A percentile compares a stretch with the other conserved stretches of the same genome.
Evolutionary conservation across 2,797 vertebrate genomes (phyloP).

Genomic region (Mormyrops boulengeri): DNA sequence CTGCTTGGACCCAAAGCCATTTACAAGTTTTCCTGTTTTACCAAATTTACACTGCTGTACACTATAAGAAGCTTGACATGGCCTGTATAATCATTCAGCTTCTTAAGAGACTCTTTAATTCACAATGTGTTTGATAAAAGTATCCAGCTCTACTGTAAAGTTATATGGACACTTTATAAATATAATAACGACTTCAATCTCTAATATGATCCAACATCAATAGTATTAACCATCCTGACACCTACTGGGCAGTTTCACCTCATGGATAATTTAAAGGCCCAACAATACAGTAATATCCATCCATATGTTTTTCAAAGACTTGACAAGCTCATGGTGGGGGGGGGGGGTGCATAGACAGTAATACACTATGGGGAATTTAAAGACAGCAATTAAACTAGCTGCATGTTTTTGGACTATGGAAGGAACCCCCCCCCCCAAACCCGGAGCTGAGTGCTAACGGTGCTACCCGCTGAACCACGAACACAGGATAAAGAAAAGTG

Average conservation of each 20-base stretch:
- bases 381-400: background rate
- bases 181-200: background rate
- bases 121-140: background rate
- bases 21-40: background rate
- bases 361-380: background rate
- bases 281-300: background rate
- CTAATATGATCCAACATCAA: background rate
- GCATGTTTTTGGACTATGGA: background rate
- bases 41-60: background rate
- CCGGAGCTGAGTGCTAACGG: background rate
- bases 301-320: background rate
- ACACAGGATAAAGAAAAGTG: background rate
- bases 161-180: background rate
- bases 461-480: background rate
- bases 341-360: background rate
- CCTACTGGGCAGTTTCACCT: background rate
- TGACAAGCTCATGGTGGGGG: too few relatives aligned
- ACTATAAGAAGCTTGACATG: background rate
- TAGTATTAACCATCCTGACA: background rate
- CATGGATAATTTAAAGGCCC: background rate
- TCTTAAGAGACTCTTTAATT: background rate
- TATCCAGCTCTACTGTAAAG: background rate
- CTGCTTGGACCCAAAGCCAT: background rate
- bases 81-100: background rate
- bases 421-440: background rate